A percentile compares a stretch with the other conserved stretches of the same genome.
Evolutionary conservation across 1,140 invertebrate species (phyloP).

Genomic region (Philopotamus ludificatus): DNA sequence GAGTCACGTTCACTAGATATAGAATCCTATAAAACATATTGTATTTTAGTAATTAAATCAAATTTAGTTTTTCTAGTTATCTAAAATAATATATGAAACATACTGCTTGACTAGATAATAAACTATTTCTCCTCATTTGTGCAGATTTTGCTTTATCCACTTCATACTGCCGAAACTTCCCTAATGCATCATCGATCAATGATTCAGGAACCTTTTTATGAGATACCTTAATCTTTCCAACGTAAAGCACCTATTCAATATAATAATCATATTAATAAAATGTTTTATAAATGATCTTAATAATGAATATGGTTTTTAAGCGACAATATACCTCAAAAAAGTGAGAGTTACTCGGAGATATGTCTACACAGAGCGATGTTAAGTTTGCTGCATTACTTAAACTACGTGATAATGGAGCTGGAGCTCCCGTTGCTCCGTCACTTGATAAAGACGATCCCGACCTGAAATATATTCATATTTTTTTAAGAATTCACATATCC

Average conservation of each 20-base stretch:
- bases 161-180: constrained; percentile 79
- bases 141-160: constrained; percentile 64
- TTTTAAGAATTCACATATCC: background rate
- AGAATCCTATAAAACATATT: constrained; percentile 46
- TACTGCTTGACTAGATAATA: constrained; percentile 51
- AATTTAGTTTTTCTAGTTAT: background rate
- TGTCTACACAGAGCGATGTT: constrained; percentile 72
- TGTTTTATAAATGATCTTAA: constrained; percentile 3
- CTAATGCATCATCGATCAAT: constrained; percentile 87
- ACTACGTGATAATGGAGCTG: constrained; percentile 52
- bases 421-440: constrained; percentile 37
- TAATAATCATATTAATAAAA: background rate
- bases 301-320: background rate
- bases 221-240: constrained; percentile 83
- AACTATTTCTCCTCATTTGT: constrained; percentile 50
- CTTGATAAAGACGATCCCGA: constrained; percentile 1
- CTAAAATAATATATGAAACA: constrained; percentile 1
- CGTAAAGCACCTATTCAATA: constrained; percentile 82
- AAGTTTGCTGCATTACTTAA: constrained; percentile 63
- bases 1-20: constrained; percentile 47
- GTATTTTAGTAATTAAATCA: background rate
- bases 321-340: constrained; percentile 80
- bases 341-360: constrained; percentile 80
- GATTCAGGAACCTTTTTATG: constrained; percentile 82
- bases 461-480: constrained; percentile 1